Percentiles rank a stretch among this genome's conserved stretches.
Evolutionary conservation across 1,140 invertebrate species (phyloP).

Genomic region (Tribolium madens): DNA sequence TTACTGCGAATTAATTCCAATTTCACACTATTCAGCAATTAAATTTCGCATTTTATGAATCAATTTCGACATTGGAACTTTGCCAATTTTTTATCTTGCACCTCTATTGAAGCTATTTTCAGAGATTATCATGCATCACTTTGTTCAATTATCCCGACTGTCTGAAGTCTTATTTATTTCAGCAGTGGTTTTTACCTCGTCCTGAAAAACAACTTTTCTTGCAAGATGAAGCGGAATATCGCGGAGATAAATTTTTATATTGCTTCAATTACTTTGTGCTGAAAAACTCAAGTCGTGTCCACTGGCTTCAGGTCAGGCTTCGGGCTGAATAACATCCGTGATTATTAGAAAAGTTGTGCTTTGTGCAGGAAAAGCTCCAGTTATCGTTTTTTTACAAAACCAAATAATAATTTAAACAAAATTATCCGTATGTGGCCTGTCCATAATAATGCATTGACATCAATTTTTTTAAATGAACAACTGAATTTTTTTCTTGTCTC

Average conservation of each 20-base stretch:
- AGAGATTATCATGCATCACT: constrained; percentile 23
- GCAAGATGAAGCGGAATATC: background rate
- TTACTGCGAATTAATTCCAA: background rate
- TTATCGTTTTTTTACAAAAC: too few species aligned
- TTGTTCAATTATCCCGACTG: constrained; percentile 15
- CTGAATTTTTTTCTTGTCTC: too few species aligned
- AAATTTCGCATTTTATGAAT: background rate
- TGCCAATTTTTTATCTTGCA: constrained; percentile 22
- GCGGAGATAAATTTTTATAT: background rate
- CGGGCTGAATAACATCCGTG: background rate
- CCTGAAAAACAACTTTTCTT: background rate
- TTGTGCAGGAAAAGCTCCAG: too few species aligned
- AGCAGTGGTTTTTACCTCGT: background rate
- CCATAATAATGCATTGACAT: too few species aligned
- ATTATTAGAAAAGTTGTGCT: background rate
- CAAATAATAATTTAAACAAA: too few species aligned
- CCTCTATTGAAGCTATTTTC: constrained; percentile 12
- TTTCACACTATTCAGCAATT: background rate
- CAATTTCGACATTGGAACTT: background rate
- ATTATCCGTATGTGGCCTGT: too few species aligned
- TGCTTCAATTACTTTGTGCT: background rate
- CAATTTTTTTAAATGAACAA: too few species aligned
- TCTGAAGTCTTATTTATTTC: background rate
- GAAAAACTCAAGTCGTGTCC: background rate
- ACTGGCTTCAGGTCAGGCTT: background rate